These are phyloP conservation scores for Ditula angustiorana DNA, from an alignment of 2,888 invertebrate species.

Conservation along the genomic window DNA sequence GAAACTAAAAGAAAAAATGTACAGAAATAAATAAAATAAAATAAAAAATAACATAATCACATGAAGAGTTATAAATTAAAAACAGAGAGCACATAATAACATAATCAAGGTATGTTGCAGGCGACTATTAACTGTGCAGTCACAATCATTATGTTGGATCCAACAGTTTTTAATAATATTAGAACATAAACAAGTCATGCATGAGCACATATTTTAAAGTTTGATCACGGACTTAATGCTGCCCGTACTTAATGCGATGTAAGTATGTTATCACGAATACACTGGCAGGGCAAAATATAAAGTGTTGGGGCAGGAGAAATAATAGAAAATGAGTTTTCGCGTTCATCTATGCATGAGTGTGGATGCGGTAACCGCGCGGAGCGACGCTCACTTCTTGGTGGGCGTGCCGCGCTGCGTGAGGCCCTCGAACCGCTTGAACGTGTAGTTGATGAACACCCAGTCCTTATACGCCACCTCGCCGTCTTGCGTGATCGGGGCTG, in stretches of 20 bases:
- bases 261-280: not conserved
- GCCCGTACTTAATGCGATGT: not conserved
- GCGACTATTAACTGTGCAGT: not conserved
- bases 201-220: not conserved
- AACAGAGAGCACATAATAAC: not conserved
- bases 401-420: slow-evolving; percentile 95
- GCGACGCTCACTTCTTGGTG: slow-evolving; percentile 87
- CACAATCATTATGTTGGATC: not conserved
- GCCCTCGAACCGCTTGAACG: slow-evolving; percentile 99
- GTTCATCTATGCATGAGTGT: not conserved
- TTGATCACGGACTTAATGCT: not conserved
- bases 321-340: not conserved
- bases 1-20: not conserved
- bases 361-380: not conserved
- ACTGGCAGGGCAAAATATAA: not conserved
- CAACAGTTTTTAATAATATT: not conserved
- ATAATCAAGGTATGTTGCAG: not conserved
- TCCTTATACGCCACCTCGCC: slow-evolving; percentile 97
- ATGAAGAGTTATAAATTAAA: not conserved
- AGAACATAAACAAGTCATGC: not conserved
- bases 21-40: not conserved
- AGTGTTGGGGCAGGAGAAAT: not conserved
- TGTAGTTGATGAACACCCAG: slow-evolving; percentile 99
- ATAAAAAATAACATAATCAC: not conserved
- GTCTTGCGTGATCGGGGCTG: slow-evolving; percentile 95